Conservation (phyloP, 2,888 invertebrate species). For the Clunio marinus region DNA sequence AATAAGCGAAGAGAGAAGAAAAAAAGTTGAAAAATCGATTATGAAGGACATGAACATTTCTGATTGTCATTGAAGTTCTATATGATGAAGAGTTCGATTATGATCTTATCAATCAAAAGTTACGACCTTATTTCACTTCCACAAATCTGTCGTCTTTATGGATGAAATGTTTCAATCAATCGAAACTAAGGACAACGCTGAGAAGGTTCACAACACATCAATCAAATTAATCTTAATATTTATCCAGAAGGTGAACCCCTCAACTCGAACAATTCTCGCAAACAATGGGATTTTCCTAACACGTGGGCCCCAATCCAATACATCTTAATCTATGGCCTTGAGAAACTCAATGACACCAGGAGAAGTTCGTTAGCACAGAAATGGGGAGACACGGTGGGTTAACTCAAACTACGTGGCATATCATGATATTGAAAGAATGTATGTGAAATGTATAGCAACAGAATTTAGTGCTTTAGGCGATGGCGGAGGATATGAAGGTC, state of each 20-base stretch:
- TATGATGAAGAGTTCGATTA: slow-evolving; percentile 93
- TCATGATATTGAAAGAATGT: slow-evolving; percentile 67
- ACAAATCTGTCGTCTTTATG: slow-evolving; percentile 79
- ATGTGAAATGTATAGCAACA: slow-evolving; percentile 66
- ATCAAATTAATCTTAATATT: slow-evolving; percentile 57
- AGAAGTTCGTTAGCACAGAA: slow-evolving; percentile 64
- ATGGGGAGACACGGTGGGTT: slow-evolving; percentile 77
- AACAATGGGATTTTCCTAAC: slow-evolving; percentile 91
- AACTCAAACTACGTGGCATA: slow-evolving; percentile 73
- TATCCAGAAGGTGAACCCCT: slow-evolving; percentile 76
- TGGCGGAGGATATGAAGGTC: slow-evolving; percentile 83
- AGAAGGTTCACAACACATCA: slow-evolving; percentile 70
- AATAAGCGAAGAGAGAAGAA: slow-evolving; percentile 64
- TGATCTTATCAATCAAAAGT: slow-evolving; percentile 62
- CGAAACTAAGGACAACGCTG: no score
- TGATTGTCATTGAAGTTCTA: slow-evolving; percentile 57
- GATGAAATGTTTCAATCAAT: slow-evolving; percentile 66
- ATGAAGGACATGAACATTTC: neutral
- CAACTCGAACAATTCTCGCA: slow-evolving; percentile 72
- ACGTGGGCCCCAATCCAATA: slow-evolving; percentile 93
- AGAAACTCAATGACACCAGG: slow-evolving; percentile 61
- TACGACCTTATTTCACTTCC: slow-evolving; percentile 71
- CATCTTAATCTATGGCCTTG: slow-evolving; percentile 72
- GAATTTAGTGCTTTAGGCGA: slow-evolving; percentile 15
- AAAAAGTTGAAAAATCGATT: slow-evolving; percentile 55